A percentile compares a stretch with the other conserved stretches of the same genome.
Evolutionary conservation across 2,113 vertebrate genomes (phyloP).

Genomic region (Embiotoca jacksoni): DNA sequence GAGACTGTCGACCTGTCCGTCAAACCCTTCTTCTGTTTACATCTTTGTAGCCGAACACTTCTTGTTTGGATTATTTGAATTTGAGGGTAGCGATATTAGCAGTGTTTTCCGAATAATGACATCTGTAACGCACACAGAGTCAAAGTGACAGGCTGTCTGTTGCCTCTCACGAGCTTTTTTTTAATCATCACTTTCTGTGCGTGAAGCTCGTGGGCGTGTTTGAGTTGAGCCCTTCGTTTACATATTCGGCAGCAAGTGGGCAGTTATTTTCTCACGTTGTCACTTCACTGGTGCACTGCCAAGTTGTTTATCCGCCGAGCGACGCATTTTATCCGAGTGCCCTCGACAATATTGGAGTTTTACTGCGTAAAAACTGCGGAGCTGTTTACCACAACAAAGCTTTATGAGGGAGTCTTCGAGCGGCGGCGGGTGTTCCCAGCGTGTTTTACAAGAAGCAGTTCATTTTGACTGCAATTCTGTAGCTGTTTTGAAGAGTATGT

Average conservation of each 20-base stretch:
- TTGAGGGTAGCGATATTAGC: neutral
- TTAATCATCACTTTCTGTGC: slow-evolving; percentile 1
- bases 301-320: neutral
- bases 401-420: too few relatives aligned
- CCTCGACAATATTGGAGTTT: too few relatives aligned
- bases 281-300: slow-evolving; percentile 1
- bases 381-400: neutral
- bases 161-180: neutral
- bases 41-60: too few relatives aligned
- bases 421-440: too few relatives aligned
- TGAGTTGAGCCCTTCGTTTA: neutral
- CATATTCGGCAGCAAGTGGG: neutral
- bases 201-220: neutral
- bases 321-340: too few relatives aligned
- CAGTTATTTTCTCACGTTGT: neutral
- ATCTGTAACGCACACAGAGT: neutral
- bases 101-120: neutral
- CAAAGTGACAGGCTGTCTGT: neutral
- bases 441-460: too few relatives aligned
- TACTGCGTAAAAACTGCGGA: neutral
- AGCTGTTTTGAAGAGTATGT: neutral
- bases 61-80: neutral
- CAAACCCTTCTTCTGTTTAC: too few relatives aligned
- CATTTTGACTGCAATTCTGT: too few relatives aligned
- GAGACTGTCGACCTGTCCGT: too few relatives aligned